Conservation (phyloP, 2,888 invertebrate species). For the Eulithis prunata region DNA sequence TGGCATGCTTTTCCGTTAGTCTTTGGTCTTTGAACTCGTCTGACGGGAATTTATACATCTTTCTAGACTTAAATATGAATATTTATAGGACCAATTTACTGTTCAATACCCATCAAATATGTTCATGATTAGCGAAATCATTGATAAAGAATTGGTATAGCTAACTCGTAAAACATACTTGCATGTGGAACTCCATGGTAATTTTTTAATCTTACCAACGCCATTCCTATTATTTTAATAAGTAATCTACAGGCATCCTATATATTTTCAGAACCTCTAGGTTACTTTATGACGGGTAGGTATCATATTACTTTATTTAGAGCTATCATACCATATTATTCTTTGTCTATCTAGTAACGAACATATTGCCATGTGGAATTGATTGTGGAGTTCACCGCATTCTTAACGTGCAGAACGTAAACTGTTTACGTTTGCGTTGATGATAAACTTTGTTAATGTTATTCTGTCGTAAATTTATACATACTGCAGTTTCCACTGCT, state of each 20-base stretch:
- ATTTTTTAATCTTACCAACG: no score
- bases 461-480: conserved; percentile 1
- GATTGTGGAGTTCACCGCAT: conserved; percentile 13
- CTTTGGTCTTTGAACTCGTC: conserved; percentile 3
- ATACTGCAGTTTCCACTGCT: background rate
- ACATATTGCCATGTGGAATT: conserved; percentile 15
- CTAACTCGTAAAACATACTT: no score
- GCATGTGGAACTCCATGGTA: no score
- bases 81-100: background rate
- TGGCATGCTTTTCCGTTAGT: conserved; percentile 41
- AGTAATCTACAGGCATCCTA: no score
- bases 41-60: background rate
- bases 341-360: background rate
- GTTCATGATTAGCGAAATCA: no score
- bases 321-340: background rate
- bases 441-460: conserved; percentile 11
- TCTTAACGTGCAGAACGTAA: conserved; percentile 4
- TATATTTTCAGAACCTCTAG: no score
- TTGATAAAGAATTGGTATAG: no score
- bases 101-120: no score
- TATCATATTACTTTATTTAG: no score
- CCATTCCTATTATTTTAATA: no score
- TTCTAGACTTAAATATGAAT: conserved; percentile 1
- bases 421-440: conserved; percentile 12
- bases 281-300: no score